A percentile compares a stretch with the other conserved stretches of the same genome.
Conservation (phyloP, 2,888 invertebrate genomes). For the Eupeodes luniger region DNA sequence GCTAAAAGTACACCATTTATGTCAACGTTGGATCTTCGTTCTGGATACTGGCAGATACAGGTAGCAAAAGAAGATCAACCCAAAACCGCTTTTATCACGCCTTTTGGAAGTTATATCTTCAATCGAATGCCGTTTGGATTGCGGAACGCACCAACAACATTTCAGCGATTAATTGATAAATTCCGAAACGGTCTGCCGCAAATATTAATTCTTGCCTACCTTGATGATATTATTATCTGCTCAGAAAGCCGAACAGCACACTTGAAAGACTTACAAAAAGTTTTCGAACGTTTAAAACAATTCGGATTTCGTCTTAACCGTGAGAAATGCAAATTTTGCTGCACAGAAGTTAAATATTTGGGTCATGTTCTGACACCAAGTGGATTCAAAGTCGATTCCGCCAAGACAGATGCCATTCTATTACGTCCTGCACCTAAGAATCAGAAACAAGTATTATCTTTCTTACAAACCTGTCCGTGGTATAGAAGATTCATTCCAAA, state of each 20-base stretch:
- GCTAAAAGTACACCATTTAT: neutral
- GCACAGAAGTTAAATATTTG: conserved; percentile 1
- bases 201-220: neutral
- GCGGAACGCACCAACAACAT: too few relatives aligned
- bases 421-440: neutral
- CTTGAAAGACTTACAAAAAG: neutral
- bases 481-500: too few relatives aligned
- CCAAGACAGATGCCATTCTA: neutral
- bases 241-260: neutral
- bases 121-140: too few relatives aligned
- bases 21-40: conserved; percentile 4
- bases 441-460: too few relatives aligned
- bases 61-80: conserved; percentile 35
- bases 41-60: conserved; percentile 65
- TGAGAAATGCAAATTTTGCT: too few relatives aligned
- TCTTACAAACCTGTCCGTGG: too few relatives aligned
- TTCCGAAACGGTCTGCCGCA: neutral
- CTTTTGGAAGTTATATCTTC: neutral
- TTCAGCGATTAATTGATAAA: too few relatives aligned
- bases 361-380: conserved; percentile 24
- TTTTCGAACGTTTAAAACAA: too few relatives aligned
- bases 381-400: neutral
- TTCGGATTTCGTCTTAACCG: too few relatives aligned
- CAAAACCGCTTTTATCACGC: conserved; percentile 59
- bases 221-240: neutral